phyloP scores from a whole-genome alignment of 2,797 vertebrate species.

The Taenioides sp. region DNA sequence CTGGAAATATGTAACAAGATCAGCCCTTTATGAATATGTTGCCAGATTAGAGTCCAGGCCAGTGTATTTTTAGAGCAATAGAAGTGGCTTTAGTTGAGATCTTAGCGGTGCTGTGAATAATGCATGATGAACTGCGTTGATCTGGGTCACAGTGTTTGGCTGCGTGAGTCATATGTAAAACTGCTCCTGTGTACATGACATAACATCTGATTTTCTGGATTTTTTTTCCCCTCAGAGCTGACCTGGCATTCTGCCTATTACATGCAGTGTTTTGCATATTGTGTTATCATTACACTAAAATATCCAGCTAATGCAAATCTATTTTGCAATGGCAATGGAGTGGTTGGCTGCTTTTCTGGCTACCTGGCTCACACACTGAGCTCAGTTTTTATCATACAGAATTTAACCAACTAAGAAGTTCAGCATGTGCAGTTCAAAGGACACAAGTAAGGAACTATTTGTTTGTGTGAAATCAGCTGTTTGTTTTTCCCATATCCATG shows the following conservation, averaged over 20 bases:
- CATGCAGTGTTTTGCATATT: background rate
- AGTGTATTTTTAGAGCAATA: slow-evolving; percentile 36
- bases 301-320: background rate
- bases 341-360: too few relatives aligned
- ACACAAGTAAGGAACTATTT: too few relatives aligned
- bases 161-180: slow-evolving; percentile 43
- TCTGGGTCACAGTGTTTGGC: slow-evolving; percentile 51
- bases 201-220: background rate
- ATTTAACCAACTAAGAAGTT: too few relatives aligned
- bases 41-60: slow-evolving; percentile 18
- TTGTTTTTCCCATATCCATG: too few relatives aligned
- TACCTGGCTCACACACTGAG: too few relatives aligned
- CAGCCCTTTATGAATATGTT: slow-evolving; percentile 18
- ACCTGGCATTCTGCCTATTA: background rate
- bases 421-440: too few relatives aligned
- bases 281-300: background rate
- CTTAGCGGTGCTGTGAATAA: slow-evolving; percentile 46
- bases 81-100: slow-evolving; percentile 43
- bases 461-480: too few relatives aligned
- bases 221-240: background rate
- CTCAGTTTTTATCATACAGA: too few relatives aligned
- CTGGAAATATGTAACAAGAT: slow-evolving; percentile 38
- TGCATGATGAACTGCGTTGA: slow-evolving; percentile 39
- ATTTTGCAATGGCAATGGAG: background rate
- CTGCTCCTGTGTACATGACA: slow-evolving; percentile 1